A percentile compares a stretch with the other conserved stretches of the same genome.
Evolutionary conservation across 2,113 vertebrate species (phyloP).

Genomic region (Lepisosteus oculatus): DNA sequence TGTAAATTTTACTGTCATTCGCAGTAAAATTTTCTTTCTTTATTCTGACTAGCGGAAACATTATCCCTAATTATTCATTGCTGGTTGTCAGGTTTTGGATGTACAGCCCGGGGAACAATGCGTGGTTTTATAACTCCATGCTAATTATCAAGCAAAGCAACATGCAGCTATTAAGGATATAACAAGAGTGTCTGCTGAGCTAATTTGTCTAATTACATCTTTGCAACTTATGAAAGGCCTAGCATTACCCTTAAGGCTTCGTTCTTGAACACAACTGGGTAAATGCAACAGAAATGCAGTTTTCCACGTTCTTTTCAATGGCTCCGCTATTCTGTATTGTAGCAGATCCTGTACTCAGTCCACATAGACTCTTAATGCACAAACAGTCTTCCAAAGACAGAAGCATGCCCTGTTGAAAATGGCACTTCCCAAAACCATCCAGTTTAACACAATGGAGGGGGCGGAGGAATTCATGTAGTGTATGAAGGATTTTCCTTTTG

Average conservation of each 20-base stretch:
- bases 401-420: too few species aligned
- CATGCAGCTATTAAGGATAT: constrained; percentile 55
- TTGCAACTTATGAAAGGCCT: constrained; percentile 63
- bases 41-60: constrained; percentile 50
- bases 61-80: constrained; percentile 53
- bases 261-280: constrained; percentile 40
- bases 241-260: constrained; percentile 55
- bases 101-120: constrained; percentile 50
- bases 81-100: constrained; percentile 59
- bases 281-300: constrained; percentile 44
- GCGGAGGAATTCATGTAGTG: too few species aligned
- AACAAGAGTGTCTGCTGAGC: constrained; percentile 59
- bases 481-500: too few species aligned
- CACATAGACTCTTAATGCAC: too few species aligned
- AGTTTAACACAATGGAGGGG: too few species aligned
- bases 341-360: too few species aligned
- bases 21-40: constrained; percentile 36
- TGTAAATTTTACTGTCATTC: constrained; percentile 44
- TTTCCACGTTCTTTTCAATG: constrained; percentile 34
- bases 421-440: too few species aligned
- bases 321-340: background rate
- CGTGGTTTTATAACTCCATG: constrained; percentile 54
- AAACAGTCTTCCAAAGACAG: too few species aligned
- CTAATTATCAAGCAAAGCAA: constrained; percentile 64
- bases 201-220: constrained; percentile 69